A percentile compares a stretch with the other conserved stretches of the same genome.
These are phyloP conservation scores for Progne subis DNA, from an alignment of 2,113 vertebrate species.

Conservation along the genomic window DNA sequence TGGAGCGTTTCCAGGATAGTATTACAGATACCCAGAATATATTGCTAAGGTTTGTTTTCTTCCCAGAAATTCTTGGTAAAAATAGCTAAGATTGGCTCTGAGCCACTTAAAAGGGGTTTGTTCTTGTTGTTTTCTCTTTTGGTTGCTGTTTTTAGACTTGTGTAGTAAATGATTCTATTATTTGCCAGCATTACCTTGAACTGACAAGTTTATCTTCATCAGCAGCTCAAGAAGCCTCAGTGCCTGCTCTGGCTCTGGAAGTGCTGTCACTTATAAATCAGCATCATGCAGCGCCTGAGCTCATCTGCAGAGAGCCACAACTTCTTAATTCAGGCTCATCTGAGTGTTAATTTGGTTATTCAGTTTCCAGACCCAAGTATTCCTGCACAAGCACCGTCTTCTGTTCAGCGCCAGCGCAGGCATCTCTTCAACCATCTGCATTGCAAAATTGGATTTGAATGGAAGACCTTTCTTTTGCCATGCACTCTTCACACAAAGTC, in stretches of 20 bases:
- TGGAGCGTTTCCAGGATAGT: not conserved
- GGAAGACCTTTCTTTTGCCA: not conserved
- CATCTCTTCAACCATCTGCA: not conserved
- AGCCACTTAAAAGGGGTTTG: not conserved
- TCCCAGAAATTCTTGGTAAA: constrained; percentile 16
- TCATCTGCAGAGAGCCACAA: not conserved
- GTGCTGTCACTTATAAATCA: not conserved
- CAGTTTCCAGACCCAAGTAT: not conserved
- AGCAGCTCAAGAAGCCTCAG: not conserved
- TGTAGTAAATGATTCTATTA: not conserved
- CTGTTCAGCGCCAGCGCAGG: not conserved
- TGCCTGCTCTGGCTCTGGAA: not conserved
- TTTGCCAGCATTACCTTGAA: constrained; percentile 11
- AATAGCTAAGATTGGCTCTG: not conserved
- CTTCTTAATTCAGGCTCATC: not conserved
- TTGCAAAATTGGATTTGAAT: fast-evolving
- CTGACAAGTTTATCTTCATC: not conserved
- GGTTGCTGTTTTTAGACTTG: not conserved
- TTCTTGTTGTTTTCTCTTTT: not conserved
- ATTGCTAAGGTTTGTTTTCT: not conserved
- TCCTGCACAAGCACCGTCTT: not conserved
- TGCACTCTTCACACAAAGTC: not conserved
- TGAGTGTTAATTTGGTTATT: not conserved
- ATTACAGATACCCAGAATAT: not conserved
- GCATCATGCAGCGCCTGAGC: not conserved